Conservation (phyloP, 1,140 invertebrate species). For the Trigoniulus corallinus region DNA sequence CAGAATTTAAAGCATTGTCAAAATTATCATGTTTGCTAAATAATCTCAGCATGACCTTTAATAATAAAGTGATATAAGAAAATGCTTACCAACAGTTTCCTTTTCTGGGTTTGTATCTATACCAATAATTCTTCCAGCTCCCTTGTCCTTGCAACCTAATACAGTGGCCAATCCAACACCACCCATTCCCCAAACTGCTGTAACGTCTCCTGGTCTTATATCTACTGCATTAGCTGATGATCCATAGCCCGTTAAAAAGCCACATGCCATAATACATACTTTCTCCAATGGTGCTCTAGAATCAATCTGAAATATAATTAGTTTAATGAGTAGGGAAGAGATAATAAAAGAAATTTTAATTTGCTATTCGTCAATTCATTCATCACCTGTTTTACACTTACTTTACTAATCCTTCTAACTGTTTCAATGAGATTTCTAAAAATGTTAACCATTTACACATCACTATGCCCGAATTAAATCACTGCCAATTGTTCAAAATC, state of each 20-base stretch:
- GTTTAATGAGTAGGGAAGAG: too few species aligned
- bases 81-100: slow-evolving; percentile 8
- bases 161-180: slow-evolving; percentile 77
- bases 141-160: slow-evolving; percentile 74
- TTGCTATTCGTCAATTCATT: too few species aligned
- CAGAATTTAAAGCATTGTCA: too few species aligned
- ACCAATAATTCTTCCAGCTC: slow-evolving; percentile 79
- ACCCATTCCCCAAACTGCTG: slow-evolving; percentile 86
- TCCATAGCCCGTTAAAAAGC: slow-evolving; percentile 79
- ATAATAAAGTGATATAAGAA: background rate
- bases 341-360: too few species aligned
- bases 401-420: too few species aligned
- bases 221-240: slow-evolving; percentile 89
- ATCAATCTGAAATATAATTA: slow-evolving; percentile 17
- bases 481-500: too few species aligned
- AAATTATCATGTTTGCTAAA: too few species aligned
- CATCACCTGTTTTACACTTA: too few species aligned
- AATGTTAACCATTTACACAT: too few species aligned
- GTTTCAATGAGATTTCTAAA: too few species aligned
- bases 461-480: too few species aligned
- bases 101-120: slow-evolving; percentile 83
- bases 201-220: slow-evolving; percentile 48
- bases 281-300: slow-evolving; percentile 29
- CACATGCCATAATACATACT: slow-evolving; percentile 47
- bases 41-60: background rate